Evolutionary conservation across 2,888 invertebrate genomes (phyloP).

Genomic region (Drosophila pullipes): DNA sequence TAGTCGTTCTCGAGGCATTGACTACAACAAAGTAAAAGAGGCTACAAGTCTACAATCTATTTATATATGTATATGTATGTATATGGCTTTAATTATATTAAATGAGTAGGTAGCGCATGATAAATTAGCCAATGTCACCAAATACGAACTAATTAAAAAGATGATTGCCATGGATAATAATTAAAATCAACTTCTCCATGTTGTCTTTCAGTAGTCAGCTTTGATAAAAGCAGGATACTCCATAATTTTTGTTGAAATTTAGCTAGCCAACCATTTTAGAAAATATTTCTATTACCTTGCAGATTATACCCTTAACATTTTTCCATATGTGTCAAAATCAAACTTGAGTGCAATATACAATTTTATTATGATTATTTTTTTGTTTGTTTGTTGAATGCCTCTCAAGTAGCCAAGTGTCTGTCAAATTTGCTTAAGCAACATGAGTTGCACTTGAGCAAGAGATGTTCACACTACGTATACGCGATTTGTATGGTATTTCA

Average conservation of each 20-base stretch:
- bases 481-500: constrained; percentile 11
- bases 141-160: constrained; percentile 21
- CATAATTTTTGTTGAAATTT: neutral
- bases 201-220: neutral
- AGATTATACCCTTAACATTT: neutral
- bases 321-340: neutral
- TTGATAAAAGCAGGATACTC: neutral
- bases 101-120: constrained; percentile 30
- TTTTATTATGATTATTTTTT: neutral
- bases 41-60: constrained; percentile 19
- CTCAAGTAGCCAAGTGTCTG: constrained; percentile 2
- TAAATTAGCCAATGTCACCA: constrained; percentile 33
- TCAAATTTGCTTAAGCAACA: constrained; percentile 4
- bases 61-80: constrained; percentile 9
- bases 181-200: neutral
- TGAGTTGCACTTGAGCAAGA: constrained; percentile 9
- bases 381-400: neutral
- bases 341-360: neutral
- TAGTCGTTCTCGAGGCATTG: constrained; percentile 29
- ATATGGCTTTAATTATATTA: constrained; percentile 39
- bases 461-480: constrained; percentile 31
- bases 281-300: neutral
- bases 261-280: neutral
- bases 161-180: constrained; percentile 1
- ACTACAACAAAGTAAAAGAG: constrained; percentile 3